These are phyloP conservation scores for Brachionus rubens DNA, from an alignment of 1,140 invertebrate species.

Conservation along the genomic window DNA sequence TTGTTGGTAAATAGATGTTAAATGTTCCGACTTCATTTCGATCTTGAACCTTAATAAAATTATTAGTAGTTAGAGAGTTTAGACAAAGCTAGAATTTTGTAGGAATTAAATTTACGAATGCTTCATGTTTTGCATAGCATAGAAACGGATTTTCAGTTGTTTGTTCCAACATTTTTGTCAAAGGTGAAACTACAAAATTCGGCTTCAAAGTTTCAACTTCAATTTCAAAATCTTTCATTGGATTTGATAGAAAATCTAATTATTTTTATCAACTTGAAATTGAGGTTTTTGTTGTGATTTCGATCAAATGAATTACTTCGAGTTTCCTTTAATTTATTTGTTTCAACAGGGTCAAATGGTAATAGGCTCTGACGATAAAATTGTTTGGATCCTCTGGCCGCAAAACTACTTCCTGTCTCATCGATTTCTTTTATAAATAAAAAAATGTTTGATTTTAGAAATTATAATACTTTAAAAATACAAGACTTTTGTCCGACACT, in stretches of 20 bases:
- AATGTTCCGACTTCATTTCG: neutral
- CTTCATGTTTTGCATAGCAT: conserved; percentile 12
- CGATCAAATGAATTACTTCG: no score
- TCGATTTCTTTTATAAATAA: no score
- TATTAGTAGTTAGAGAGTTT: neutral
- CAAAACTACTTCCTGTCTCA: no score
- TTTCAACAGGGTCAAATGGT: no score
- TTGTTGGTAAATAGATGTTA: neutral
- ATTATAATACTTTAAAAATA: no score
- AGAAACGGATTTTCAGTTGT: neutral
- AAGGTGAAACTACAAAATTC: neutral
- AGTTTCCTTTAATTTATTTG: no score
- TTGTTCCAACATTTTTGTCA: neutral
- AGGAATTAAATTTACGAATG: neutral
- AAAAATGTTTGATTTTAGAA: no score
- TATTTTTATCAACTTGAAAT: no score
- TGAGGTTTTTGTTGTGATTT: no score
- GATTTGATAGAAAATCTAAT: neutral
- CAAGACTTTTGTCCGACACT: no score
- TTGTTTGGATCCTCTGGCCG: no score
- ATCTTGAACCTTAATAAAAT: conserved; percentile 29
- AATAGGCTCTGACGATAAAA: no score
- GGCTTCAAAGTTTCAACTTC: neutral
- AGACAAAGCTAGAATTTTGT: neutral
- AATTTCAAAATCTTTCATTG: neutral